Percentiles rank a stretch among this genome's conserved stretches.
These are phyloP conservation scores for Chironomus riparius DNA, from an alignment of 2,888 invertebrate species.

Conservation along the genomic window DNA sequence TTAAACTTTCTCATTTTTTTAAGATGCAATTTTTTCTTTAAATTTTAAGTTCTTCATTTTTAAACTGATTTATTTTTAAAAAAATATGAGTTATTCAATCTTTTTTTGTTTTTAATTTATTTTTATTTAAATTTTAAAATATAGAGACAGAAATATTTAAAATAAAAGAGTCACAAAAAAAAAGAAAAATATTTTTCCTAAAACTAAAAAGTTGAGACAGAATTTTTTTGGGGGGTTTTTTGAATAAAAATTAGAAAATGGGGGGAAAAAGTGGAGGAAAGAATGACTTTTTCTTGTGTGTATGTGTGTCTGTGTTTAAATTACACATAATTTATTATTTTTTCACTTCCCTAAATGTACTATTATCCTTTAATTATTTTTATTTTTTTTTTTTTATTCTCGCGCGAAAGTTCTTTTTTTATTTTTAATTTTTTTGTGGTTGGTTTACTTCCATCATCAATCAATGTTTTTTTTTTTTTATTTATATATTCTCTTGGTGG, in stretches of 20 bases:
- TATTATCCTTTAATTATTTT: neutral
- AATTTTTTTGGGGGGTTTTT: too few species aligned
- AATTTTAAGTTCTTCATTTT: too few species aligned
- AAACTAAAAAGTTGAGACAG: too few species aligned
- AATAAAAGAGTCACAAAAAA: too few species aligned
- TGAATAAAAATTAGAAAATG: neutral
- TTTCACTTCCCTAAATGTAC: too few species aligned
- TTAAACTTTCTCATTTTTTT: too few species aligned
- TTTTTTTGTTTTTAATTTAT: constrained; percentile 5
- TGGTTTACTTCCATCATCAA: neutral
- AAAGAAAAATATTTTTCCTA: neutral
- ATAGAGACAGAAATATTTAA: too few species aligned
- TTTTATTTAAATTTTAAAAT: neutral
- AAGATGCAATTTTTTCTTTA: too few species aligned
- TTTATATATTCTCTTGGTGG: neutral
- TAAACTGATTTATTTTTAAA: neutral
- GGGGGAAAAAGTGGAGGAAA: too few species aligned
- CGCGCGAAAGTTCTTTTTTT: neutral
- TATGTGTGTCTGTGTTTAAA: neutral
- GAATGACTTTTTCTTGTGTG: too few species aligned
- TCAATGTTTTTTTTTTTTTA: neutral
- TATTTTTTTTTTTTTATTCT: neutral
- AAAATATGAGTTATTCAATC: neutral
- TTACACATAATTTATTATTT: neutral
- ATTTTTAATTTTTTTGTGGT: neutral